Evolutionary conservation across 2,888 invertebrate species (phyloP), one percentile per base, ranked within the genome.

Genomic region (Drosophila mercatorum): DNA sequence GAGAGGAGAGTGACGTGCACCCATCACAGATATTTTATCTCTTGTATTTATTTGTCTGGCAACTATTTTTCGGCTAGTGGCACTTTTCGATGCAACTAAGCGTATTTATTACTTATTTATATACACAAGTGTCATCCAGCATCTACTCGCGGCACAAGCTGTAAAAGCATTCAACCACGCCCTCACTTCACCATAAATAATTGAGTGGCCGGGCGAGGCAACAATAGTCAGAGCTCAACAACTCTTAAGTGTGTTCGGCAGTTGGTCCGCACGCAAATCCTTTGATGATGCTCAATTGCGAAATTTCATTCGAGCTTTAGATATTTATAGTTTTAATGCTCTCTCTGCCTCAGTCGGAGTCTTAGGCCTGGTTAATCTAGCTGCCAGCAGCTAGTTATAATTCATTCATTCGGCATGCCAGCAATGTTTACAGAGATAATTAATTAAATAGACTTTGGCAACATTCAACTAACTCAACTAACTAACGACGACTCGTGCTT

Each of bases 71-170:
- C 78, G 88, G 88, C 74, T 78, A 75, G 78, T 82, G 89, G 74
- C 82, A 87, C 88, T 89, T 81, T 84, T 75, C 76, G 85, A 83
- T 82, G 80, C 85, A 85, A 85, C 89, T 89, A 89, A 89, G 88
- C 89, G 84, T 83, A 82, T 89, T 87, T 87, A 89, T 88, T 89
- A 88, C 81, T 89, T 86, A 86, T 88, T 86, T 89, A 86, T 82
- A 69, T 53, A 78, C 70, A 70, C 79, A 83, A 88, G 87, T 81
- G 76, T 70, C 71, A 83, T 81, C 76, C 70, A 68, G 75, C 62
- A 82, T 58, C 57, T 69, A 70, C 63, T 69, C 79, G 81, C 61
- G 67, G 52, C 68, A 57, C 55, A 51, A 74, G 51, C 79, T 49
- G 28, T 31, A 57, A 63, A 58, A 60, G 56, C 79, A 60, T 57